Evolutionary conservation across 2,113 vertebrate genomes (phyloP), one percentile per base, ranked within the genome.

Genomic region (Neoarius graeffei): DNA sequence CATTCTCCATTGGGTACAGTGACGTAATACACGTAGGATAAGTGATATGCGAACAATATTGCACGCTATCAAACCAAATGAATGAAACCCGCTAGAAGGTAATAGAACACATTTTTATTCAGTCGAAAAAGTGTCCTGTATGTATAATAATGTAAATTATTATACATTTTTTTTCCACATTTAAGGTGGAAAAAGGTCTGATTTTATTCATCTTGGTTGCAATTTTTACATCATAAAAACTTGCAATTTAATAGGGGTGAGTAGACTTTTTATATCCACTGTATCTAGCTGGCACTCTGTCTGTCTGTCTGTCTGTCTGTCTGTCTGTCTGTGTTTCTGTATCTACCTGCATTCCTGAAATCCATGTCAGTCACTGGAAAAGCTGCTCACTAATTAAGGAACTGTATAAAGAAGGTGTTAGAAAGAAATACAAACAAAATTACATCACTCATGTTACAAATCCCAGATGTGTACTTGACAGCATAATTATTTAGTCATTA

Each of bases 281-380:
- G 60, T 35, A 20, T 35, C 76, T 80, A 80, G 13, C 14, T 30
- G 25, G 25, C 13, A 57, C 9, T 57, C 5, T 56, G 14, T 57
- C 54, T 59, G 77, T 20, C 77, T 81, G n/a, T 20, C 42, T 77
- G 1, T 35, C 30, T 64, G 14, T 20, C 77, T 81, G n/a, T 20
- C 42, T 77, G 1, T 35, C 30, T 64, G 14, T 64, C 60, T 14
- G 8, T 87, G 54, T 59, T 8, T 76, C 48, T 67, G 59, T 87
- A 42, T 89, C 85, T 66, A 73, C 25, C 84, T 19, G 89, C 85
- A 92, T 89, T 90, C 90, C 90, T 91, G 90, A 54, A 80, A 27
- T 80, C 77, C 52, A 57, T 19, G 54, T 81, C n/a, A 15, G 10
- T 52, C 91, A 90, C 85, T 84, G 87, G 90, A 23, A 60, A 19